Evolutionary conservation across 2,888 invertebrate species (phyloP), one percentile per base, ranked within the genome.

Genomic region (Dynastes tityus): DNA sequence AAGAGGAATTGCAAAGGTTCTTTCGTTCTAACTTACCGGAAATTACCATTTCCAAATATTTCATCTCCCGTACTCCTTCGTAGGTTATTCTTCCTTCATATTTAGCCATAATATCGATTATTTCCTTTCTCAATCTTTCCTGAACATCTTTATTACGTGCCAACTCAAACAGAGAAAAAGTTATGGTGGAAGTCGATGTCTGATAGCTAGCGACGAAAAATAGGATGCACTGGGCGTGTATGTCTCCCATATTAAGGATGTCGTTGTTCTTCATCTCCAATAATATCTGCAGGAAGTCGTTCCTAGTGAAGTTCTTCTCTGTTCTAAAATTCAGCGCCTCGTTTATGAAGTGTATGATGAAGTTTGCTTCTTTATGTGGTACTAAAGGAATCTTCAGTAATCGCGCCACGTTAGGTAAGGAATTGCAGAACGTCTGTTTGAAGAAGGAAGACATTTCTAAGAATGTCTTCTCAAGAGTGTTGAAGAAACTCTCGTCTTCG

Each of bases 1-100:
- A 45, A 45, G 45, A 8, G 5, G 0, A 45, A 8, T 45, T 32
- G 32, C 32, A 32, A 32, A 32, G 2, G 5, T 32, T 32, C 4
- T 4, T 16, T 22, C 22, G 65, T 2, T 13, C 9, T n/a, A 40
- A 49, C 76, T 32, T 81, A 90, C 90, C 90, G 49, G 83, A 84
- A 0, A 90, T 82, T 1, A 90, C 88, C 81, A 87, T 87, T 68
- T 89, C 89, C 78, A 91, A 81, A 81, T 90, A 91, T 0, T 85
- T 84, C 88, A 91, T 88, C 53, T 90, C 89, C 78, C 84, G 84
- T 76, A 90, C 81, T 1, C 88, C 86, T 4, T 90, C 90, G 79
- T 90, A 90, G 11, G 86, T 88, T 11, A 90, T 81, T 78, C 87
- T 80, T 0, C 88, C 87, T 3, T 87, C 84, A 67, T 89, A 84